Evolutionary conservation across 2,797 vertebrate species (phyloP), one percentile per base, ranked within the genome.

Genomic region (Molossus molossus): DNA sequence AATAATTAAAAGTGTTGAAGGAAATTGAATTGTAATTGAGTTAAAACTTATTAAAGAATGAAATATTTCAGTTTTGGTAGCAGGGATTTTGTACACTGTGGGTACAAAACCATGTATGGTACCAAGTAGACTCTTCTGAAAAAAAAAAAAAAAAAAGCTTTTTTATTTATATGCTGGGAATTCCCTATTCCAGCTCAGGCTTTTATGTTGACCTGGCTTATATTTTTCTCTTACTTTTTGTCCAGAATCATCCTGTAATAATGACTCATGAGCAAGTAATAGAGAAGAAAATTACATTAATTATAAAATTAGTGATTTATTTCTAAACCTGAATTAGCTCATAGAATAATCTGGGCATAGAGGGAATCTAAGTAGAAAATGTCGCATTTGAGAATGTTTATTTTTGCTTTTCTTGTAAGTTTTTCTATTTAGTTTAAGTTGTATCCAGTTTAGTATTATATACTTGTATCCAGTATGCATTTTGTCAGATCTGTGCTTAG

Each of bases 181-280:
- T 95, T 27, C 25, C 29, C 29, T 91, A 29, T 82, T 80, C 75
- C 17, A n/a, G 0, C 45, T 81, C 40, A 55, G 53, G 18, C 27
- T 96, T 95, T 93, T 88, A 72, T 87, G 13, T 87, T 93, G 76
- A 87, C 7, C 8, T 80, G 84, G 9, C 15, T 91, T 89, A 40
- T 80, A 69, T 64, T 77, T 90, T 95, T 50, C 33, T 84, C 55
- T 90, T 85, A 58, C 55, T 93, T 33, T 97, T 96, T 92, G 67
- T 87, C 50, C 37, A 95, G 69, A 92, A 55, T 83, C 29, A 93
- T 90, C 8, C 27, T 76, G 29, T 27, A 91, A 5, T 45, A 12
- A 80, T 58, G 12, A 20, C 20, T 89, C 37, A 10, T 50, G 29
- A 70, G 48, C 76, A 82, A 90, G 45, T 21, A 62, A 33, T 37